Percentiles rank a stretch among this genome's conserved stretches.
Conservation (phyloP, 2,113 vertebrate species). For the Azemiops feae region DNA sequence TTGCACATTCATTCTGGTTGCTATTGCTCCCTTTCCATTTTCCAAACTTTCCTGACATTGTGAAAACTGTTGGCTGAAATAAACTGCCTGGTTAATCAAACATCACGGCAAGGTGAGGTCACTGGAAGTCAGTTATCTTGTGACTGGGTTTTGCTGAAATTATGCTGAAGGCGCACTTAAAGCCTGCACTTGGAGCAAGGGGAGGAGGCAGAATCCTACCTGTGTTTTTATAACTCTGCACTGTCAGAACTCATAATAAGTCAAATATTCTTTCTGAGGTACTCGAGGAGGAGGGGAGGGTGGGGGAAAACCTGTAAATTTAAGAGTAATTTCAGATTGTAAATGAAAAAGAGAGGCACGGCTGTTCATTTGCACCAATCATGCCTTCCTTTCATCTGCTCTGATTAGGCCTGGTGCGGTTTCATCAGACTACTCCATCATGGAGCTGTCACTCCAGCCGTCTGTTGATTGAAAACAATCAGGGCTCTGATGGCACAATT, state of each 20-base stretch:
- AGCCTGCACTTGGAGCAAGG: slow-evolving; percentile 62
- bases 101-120: slow-evolving; percentile 73
- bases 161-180: slow-evolving; percentile 78
- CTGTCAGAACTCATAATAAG: slow-evolving; percentile 87
- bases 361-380: slow-evolving; percentile 99
- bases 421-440: slow-evolving; percentile 99
- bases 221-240: slow-evolving; percentile 83
- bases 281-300: slow-evolving; percentile 78
- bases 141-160: slow-evolving; percentile 78
- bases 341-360: slow-evolving; percentile 88
- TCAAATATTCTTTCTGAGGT: slow-evolving; percentile 85
- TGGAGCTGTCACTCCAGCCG: slow-evolving; percentile 98
- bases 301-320: slow-evolving; percentile 77
- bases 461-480: slow-evolving; percentile 99
- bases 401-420: slow-evolving; percentile 98
- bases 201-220: slow-evolving; percentile 70
- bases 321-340: slow-evolving; percentile 90
- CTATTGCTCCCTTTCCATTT: background rate
- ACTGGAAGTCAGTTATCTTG: slow-evolving; percentile 76
- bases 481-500: slow-evolving; percentile 99
- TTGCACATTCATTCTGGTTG: slow-evolving; percentile 33
- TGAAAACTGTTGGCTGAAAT: slow-evolving; percentile 60
- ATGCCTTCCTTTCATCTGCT: slow-evolving; percentile 87
- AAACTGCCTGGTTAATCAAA: slow-evolving; percentile 77
- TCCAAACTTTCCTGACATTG: slow-evolving; percentile 23